phyloP scores from a whole-genome alignment of 2,888 invertebrate genomes.

The Octonoba sinensis region DNA sequence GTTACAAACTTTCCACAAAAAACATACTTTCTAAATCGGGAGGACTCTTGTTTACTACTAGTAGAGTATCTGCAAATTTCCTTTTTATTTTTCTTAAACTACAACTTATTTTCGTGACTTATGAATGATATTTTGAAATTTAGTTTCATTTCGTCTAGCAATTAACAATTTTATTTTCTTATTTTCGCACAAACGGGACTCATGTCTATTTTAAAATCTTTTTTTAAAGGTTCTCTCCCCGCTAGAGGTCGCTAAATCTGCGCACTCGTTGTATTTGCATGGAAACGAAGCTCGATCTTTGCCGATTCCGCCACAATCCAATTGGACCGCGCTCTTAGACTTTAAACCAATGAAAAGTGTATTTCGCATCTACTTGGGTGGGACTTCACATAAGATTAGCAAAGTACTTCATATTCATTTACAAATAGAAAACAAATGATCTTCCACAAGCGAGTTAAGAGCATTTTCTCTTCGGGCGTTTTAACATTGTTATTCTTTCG shows the following conservation, averaged over 20 bases:
- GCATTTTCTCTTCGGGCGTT: neutral
- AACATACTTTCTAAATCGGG: too few relatives aligned
- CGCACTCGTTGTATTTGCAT: constrained; percentile 41
- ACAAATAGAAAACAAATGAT: constrained; percentile 34
- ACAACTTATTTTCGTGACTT: too few relatives aligned
- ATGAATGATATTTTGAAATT: too few relatives aligned
- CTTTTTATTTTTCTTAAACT: too few relatives aligned
- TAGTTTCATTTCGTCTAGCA: too few relatives aligned
- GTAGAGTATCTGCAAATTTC: too few relatives aligned
- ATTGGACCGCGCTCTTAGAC: constrained; percentile 49
- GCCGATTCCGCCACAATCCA: constrained; percentile 20
- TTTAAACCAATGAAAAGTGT: constrained; percentile 50
- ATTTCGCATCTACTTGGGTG: constrained; percentile 31
- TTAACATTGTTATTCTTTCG: constrained; percentile 1
- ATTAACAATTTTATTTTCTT: too few relatives aligned
- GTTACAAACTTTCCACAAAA: too few relatives aligned
- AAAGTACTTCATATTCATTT: constrained; percentile 56
- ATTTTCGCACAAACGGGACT: too few relatives aligned
- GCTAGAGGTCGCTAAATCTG: constrained; percentile 36
- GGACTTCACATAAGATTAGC: constrained; percentile 62
- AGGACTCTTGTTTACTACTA: too few relatives aligned
- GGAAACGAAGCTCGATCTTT: constrained; percentile 7
- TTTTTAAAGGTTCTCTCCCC: neutral
- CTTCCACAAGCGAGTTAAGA: constrained; percentile 8
- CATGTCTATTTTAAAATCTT: too few relatives aligned